Evolutionary conservation across 92 coral and sea anemone genomes (phyloP).

Genomic region (Palythoa caribaeorum): DNA sequence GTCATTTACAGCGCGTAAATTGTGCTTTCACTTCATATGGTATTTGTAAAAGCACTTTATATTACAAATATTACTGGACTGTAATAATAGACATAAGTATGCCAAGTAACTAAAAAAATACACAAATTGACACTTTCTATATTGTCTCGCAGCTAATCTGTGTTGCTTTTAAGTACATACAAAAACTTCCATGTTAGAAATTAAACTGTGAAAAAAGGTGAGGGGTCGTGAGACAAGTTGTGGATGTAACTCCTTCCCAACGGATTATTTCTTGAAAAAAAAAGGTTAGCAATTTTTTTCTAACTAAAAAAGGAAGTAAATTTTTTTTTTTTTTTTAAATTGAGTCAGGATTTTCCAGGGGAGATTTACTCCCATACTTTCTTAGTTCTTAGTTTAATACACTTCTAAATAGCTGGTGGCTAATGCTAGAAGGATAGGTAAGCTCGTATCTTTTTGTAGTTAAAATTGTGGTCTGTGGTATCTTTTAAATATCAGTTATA

Average conservation of each 20-base stretch:
- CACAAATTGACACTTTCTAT: constrained; percentile 21
- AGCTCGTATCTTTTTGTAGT: neutral
- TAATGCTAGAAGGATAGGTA: neutral
- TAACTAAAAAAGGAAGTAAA: constrained; percentile 5
- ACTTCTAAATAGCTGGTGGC: too few relatives aligned
- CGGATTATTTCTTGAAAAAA: constrained; percentile 1
- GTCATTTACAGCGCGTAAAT: neutral
- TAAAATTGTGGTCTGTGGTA: neutral
- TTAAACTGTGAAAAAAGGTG: constrained; percentile 7
- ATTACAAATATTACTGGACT: constrained; percentile 17
- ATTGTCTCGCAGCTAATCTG: neutral
- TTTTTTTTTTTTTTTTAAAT: neutral
- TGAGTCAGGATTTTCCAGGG: neutral
- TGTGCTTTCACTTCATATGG: constrained; percentile 3
- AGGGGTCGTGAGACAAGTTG: constrained; percentile 16
- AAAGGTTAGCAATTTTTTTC: constrained; percentile 1
- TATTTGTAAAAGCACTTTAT: neutral
- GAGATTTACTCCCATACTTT: neutral
- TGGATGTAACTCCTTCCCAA: constrained; percentile 21
- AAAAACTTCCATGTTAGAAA: constrained; percentile 17
- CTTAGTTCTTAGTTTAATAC: too few relatives aligned
- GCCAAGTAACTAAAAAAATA: constrained; percentile 14
- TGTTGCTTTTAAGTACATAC: constrained; percentile 11
- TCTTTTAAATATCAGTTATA: neutral
- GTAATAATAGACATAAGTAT: constrained; percentile 9